These are phyloP conservation scores for Pedetes capensis DNA, from an alignment of 2,113 vertebrate genomes.

Conservation along the genomic window DNA sequence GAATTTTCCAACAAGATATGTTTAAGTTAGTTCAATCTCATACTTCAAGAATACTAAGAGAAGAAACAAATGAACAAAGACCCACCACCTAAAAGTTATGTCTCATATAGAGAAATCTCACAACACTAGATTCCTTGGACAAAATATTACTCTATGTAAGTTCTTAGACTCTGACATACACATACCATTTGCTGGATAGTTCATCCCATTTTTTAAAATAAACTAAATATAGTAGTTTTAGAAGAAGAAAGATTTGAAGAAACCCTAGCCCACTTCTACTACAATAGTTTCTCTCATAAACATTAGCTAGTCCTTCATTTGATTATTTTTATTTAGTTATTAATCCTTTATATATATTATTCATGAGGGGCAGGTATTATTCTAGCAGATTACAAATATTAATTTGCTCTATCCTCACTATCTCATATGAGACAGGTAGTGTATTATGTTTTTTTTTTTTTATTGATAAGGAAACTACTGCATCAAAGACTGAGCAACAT, in stretches of 20 bases:
- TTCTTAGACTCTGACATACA: background rate
- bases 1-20: background rate
- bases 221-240: background rate
- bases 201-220: background rate
- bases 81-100: background rate
- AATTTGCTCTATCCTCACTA: background rate
- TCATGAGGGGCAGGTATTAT: background rate
- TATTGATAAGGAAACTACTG: background rate
- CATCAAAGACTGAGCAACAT: background rate
- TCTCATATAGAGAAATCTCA: background rate
- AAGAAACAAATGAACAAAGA: background rate
- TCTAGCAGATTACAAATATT: constrained; percentile 4
- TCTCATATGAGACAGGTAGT: background rate
- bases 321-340: background rate
- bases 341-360: background rate
- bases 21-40: background rate
- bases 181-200: background rate
- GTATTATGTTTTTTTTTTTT: background rate
- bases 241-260: constrained; percentile 28
- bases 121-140: background rate
- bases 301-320: background rate
- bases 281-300: background rate
- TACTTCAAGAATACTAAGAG: constrained; percentile 19
- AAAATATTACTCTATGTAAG: background rate
- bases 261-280: background rate